These are phyloP conservation scores for Balanococcus diminutus DNA, from an alignment of 2,888 invertebrate genomes.

Conservation along the genomic window DNA sequence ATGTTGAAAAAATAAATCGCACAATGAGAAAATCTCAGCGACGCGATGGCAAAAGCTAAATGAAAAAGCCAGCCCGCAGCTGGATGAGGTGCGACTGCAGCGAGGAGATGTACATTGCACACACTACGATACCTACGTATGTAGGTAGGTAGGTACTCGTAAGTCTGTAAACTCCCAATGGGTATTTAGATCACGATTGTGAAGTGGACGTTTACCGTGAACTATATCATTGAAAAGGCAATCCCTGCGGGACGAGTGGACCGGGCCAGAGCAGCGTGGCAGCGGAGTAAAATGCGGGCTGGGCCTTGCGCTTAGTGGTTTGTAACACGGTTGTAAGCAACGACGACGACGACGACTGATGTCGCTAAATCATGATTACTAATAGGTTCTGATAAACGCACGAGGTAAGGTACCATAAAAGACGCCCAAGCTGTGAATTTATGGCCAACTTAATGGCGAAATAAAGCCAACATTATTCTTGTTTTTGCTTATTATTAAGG, in stretches of 20 bases:
- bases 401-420: slow-evolving; percentile 43
- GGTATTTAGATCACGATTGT: slow-evolving; percentile 55
- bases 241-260: not conserved
- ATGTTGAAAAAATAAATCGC: no score
- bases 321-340: not conserved
- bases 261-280: not conserved
- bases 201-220: slow-evolving; percentile 54
- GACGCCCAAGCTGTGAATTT: slow-evolving; percentile 37
- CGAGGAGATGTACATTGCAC: no score
- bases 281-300: slow-evolving; percentile 47
- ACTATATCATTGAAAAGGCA: slow-evolving; percentile 44
- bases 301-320: slow-evolving; percentile 49
- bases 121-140: no score
- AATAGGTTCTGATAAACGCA: slow-evolving; percentile 50
- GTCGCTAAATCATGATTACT: slow-evolving; percentile 54
- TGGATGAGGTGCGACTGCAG: no score
- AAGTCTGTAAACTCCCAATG: slow-evolving; percentile 15
- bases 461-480: slow-evolving; percentile 52
- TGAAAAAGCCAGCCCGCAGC: no score
- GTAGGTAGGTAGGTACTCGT: no score
- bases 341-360: slow-evolving; percentile 42
- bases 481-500: slow-evolving; percentile 53
- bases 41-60: no score
- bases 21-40: no score
- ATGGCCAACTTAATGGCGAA: slow-evolving; percentile 54